Base-by-base conservation (phyloP, 2,797 vertebrate species). In the Chaetophractus vellerosus region DNA sequence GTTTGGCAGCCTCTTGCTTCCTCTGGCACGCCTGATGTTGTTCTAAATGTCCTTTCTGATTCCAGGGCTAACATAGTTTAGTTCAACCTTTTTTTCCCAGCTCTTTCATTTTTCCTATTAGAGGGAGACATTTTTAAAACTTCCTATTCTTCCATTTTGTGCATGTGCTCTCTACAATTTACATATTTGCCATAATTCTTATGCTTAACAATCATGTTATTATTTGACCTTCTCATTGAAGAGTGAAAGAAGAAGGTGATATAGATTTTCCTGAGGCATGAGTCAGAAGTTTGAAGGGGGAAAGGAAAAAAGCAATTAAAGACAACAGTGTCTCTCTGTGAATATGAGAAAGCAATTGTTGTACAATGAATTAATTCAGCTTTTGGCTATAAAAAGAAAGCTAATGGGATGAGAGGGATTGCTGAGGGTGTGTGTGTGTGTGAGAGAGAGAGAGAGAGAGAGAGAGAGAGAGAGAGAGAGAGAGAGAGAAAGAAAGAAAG, bases 101-200 rank as follows among this genome's bases (percentile, higher is more conserved):
- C 16, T 19, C 52, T 55, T 55, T 19, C 18, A 21, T 55, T 5
- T 55, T 55, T 55, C 52, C 52, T 19, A 55, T 18, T 55, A 18
- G 18, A 55, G 16, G 18, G 16, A 55, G 16, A 15, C 16, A 55
- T 55, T 55, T 55, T 15, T 55, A 55, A 55, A 55, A 55, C 52
- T 55, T 55, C 16, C 16, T 55, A 45, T 45, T 45, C 45, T 52
- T 4, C 18, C 52, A 55, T 55, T 55, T 55, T 55, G 52, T 55
- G 52, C 52, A 18, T 55, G 52, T 19, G 16, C 52, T 19, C 6
- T 19, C 16, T n/a, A 52, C 3, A 61, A 6, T n/a, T 12, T 52
- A 38, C 23, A 31, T 38, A 21, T 81, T 38, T 96, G 87, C 74
- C 72, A 64, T 82, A 74, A 94, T 69, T 78, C 38, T 89, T 75